A percentile compares a stretch with the other conserved stretches of the same genome.
Evolutionary conservation across 53 echinoderm and acorn worm genomes (phyloP).

Genomic region (Stichopus horrens): DNA sequence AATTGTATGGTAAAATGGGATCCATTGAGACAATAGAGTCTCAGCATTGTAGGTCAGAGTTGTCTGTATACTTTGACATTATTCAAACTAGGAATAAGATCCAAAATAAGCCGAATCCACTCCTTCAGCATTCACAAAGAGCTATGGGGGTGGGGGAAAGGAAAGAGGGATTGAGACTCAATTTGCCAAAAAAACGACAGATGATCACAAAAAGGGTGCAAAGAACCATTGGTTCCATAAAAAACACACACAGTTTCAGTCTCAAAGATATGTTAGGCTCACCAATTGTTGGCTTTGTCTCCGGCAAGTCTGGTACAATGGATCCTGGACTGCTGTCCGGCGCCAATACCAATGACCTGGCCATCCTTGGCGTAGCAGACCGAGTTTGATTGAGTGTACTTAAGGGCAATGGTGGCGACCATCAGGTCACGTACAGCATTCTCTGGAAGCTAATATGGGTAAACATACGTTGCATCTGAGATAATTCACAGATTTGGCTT

Average conservation of each 20-base stretch:
- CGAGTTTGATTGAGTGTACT: slow-evolving; percentile 93
- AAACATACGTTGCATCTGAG: too few relatives aligned
- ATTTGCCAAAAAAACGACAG: too few relatives aligned
- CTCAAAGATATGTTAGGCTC: not conserved
- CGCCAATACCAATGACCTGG: slow-evolving; percentile 97
- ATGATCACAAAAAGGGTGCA: too few relatives aligned
- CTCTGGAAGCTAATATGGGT: slow-evolving; percentile 63
- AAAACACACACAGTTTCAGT: not conserved
- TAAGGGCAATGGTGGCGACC: slow-evolving; percentile 90
- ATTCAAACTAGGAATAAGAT: too few relatives aligned
- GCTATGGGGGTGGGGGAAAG: not conserved
- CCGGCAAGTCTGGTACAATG: slow-evolving; percentile 94
- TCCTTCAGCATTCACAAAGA: not conserved
- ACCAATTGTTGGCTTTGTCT: slow-evolving; percentile 99
- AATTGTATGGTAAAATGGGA: too few relatives aligned
- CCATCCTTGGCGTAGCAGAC: slow-evolving; percentile 87
- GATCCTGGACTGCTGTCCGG: slow-evolving; percentile 96
- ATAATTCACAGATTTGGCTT: too few relatives aligned
- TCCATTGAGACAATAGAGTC: too few relatives aligned
- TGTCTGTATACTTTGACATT: too few relatives aligned
- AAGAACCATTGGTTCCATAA: too few relatives aligned
- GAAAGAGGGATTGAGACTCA: not conserved
- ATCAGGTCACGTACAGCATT: slow-evolving; percentile 80
- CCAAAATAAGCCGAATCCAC: too few relatives aligned
- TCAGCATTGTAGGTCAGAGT: too few relatives aligned